Conservation (phyloP, 2,797 vertebrate species). For the Takifugu rubripes region DNA sequence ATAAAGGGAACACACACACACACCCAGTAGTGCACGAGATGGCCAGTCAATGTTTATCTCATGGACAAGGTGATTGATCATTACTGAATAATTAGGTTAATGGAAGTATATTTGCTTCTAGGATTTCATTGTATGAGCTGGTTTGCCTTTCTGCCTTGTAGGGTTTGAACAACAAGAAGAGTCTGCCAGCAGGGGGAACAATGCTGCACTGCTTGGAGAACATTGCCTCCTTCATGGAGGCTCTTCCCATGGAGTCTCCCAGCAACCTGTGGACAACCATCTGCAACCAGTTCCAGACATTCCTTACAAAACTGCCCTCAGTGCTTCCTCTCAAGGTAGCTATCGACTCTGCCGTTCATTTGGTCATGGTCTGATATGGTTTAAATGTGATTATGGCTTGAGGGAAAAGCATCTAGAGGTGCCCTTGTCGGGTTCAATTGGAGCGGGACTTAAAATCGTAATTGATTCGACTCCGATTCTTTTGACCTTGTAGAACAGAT, state of each 20-base stretch:
- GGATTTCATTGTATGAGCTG: conserved; percentile 59
- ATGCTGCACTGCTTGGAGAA: conserved; percentile 98
- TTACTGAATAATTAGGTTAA: conserved; percentile 52
- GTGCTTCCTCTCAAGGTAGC: conserved; percentile 96
- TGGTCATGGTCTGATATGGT: conserved; percentile 60
- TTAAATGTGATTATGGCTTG: conserved; percentile 58
- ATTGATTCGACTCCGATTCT: conserved; percentile 57
- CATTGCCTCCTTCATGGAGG: conserved; percentile 98
- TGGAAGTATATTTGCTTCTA: conserved; percentile 50
- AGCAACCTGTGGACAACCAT: conserved; percentile 99
- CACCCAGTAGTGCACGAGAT: conserved; percentile 13
- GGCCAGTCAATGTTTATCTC: conserved; percentile 25
- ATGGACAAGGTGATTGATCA: conserved; percentile 45
- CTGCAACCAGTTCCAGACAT: conserved; percentile 98
- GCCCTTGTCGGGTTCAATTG: conserved; percentile 50
- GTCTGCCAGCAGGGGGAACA: conserved; percentile 92
- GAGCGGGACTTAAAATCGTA: conserved; percentile 44
- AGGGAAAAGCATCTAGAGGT: conserved; percentile 52
- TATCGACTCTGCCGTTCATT: conserved; percentile 45
- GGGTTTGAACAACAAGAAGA: conserved; percentile 99
- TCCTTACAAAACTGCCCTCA: conserved; percentile 92
- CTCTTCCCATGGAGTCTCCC: conserved; percentile 96
- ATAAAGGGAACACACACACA: conserved; percentile 36
- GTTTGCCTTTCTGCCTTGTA: conserved; percentile 59
- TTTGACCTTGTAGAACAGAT: conserved; percentile 61